Base-by-base conservation (phyloP, 2,888 invertebrate species). In the Fabriciana adippe region DNA sequence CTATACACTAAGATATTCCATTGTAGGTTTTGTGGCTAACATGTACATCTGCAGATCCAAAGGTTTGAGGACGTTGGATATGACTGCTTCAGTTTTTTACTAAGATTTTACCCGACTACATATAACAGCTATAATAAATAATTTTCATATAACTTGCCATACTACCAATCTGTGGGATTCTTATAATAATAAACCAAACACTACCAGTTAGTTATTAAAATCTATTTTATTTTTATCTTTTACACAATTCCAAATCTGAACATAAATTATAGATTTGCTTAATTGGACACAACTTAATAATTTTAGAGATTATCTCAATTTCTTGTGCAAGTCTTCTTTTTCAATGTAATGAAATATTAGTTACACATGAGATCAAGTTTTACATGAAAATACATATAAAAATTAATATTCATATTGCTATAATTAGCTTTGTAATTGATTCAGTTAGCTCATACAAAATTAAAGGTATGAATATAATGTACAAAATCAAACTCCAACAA, bases 201-300 rank as follows among this genome's bases (percentile, higher is more conserved):
- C 11, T 8, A 41, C 11, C 11, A 48, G 5, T 56, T 6, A 21
- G 41, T 65, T 50, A 60, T 68, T 61, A 69, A 72, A 64, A 64
- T 70, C 69, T 73, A 73, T 75, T 73, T 69, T 65, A 72, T 74
- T 74, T 71, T 50, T 50, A 57, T 69, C 54, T 70, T 68, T 72
- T 75, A 74, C 74, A 76, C 72, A 73, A 72, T 71, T 72, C 66
- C 67, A 74, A 73, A 74, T 76, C 61, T 68, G 71, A 66, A 71
- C 70, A 72, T 71, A 70, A 74, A 74, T 74, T 68, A 73, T 63
- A 66, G 63, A 50, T 68, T 64, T 68, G 48, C 53, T 63, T 62
- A 64, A 70, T 31, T 70, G 65, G 67, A 68, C 64, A 53, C 59
- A 64, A 55, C 57, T 64, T 67, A 26, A 48, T 64, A 55, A 48